A percentile compares a stretch with the other conserved stretches of the same genome.
Conservation (phyloP, 2,888 invertebrate genomes). For the Oligia latruncula region DNA sequence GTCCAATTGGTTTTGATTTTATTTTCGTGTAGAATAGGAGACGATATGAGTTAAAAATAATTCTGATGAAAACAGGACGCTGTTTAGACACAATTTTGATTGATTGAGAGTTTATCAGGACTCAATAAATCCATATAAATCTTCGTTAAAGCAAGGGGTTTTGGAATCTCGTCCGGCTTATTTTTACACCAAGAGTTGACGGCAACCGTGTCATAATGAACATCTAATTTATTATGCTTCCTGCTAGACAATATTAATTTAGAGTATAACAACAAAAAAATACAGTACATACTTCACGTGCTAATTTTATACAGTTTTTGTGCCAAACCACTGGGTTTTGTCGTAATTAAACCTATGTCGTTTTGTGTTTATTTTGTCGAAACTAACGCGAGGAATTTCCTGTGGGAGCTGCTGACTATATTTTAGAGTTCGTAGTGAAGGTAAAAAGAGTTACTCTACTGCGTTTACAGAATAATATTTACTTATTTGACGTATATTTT, state of each 20-base stretch:
- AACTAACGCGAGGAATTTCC: slow-evolving; percentile 58
- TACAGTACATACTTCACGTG: slow-evolving; percentile 21
- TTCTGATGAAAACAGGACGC: neutral
- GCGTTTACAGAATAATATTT: slow-evolving; percentile 8
- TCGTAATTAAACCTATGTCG: slow-evolving; percentile 63
- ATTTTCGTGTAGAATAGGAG: too few relatives aligned
- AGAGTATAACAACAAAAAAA: slow-evolving; percentile 22
- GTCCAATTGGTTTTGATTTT: too few relatives aligned
- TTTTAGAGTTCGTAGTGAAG: slow-evolving; percentile 29
- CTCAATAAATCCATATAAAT: neutral
- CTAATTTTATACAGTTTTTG: slow-evolving; percentile 60
- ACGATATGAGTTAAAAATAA: neutral
- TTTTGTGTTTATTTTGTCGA: slow-evolving; percentile 61
- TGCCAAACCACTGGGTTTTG: slow-evolving; percentile 52
- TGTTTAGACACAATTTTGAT: neutral
- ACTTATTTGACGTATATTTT: neutral
- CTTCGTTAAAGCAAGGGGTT: neutral
- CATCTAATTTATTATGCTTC: neutral
- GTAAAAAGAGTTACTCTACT: slow-evolving; percentile 38
- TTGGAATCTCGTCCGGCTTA: neutral
- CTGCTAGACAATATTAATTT: neutral
- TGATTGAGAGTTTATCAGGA: too few relatives aligned
- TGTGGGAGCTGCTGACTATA: slow-evolving; percentile 41
- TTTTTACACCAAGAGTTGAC: neutral
- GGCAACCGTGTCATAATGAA: neutral